These are phyloP conservation scores for Lysiphlebus fabarum DNA, from an alignment of 1,140 invertebrate species.

Conservation along the genomic window DNA sequence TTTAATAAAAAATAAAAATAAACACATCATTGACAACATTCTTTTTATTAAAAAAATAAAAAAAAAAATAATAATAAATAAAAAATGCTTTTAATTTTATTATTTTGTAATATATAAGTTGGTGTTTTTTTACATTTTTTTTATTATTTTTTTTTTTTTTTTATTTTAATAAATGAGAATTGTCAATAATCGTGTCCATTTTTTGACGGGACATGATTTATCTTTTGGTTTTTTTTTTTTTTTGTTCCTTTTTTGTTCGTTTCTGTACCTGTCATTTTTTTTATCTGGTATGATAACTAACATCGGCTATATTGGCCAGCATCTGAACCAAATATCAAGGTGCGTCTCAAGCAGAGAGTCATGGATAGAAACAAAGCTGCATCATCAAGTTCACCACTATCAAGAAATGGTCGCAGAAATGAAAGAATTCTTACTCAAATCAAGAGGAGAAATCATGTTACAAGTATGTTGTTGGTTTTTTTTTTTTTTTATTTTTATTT, in stretches of 20 bases:
- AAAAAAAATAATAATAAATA: no score
- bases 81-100: no score
- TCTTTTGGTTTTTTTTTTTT: no score
- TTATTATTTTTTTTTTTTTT: no score
- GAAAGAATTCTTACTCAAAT: slow-evolving; percentile 70
- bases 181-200: no score
- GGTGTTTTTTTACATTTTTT: no score
- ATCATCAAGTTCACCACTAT: slow-evolving; percentile 70
- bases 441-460: slow-evolving; percentile 73
- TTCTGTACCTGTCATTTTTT: slow-evolving; percentile 20
- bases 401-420: slow-evolving; percentile 66
- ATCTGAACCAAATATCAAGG: slow-evolving; percentile 96
- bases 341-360: slow-evolving; percentile 92
- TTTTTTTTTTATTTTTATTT: slow-evolving; percentile 23
- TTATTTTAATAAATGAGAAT: no score
- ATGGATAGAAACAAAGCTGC: slow-evolving; percentile 73
- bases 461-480: slow-evolving; percentile 76
- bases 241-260: slow-evolving; percentile 16
- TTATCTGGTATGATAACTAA: slow-evolving; percentile 39
- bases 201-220: no score
- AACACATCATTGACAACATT: background rate
- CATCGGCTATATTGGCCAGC: slow-evolving; percentile 65
- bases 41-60: no score
- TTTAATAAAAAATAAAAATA: background rate
- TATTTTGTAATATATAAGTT: no score